Evolutionary conservation across 2,113 vertebrate genomes (phyloP).

Genomic region (Chrysemys picta): DNA sequence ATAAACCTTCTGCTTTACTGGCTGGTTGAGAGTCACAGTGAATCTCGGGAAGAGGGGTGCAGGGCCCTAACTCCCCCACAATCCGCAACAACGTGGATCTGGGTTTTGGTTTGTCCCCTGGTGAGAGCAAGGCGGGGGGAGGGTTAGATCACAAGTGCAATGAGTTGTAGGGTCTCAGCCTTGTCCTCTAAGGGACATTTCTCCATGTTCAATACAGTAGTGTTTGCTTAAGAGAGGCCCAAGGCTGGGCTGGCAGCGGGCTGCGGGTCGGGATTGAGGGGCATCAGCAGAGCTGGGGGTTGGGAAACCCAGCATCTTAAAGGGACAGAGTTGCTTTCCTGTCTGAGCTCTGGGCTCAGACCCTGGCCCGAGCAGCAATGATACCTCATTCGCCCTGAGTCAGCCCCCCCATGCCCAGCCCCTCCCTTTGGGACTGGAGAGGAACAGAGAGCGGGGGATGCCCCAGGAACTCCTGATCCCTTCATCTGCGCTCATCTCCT

Average conservation of each 20-base stretch:
- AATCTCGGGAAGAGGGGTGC: too few species aligned
- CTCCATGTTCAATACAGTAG: not conserved
- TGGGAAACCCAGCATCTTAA: not conserved
- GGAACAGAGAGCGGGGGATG: not conserved
- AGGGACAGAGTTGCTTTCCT: not conserved
- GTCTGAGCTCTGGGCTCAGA: not conserved
- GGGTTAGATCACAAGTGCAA: not conserved
- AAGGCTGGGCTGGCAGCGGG: rapidly evolving
- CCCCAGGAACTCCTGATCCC: rapidly evolving
- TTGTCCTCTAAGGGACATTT: not conserved
- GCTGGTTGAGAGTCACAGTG: too few species aligned
- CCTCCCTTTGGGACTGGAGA: not conserved
- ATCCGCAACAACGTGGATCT: too few species aligned
- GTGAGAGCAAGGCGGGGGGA: not conserved
- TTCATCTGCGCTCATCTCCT: not conserved
- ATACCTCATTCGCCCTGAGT: not conserved
- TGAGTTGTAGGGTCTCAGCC: not conserved
- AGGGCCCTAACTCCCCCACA: too few species aligned
- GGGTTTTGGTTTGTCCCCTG: not conserved
- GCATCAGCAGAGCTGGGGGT: not conserved
- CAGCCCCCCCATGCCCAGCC: not conserved
- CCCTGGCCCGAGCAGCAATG: not conserved
- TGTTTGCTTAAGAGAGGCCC: not conserved
- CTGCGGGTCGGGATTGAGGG: rapidly evolving
- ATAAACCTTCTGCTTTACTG: too few species aligned